Evolutionary conservation across 1,140 invertebrate species (phyloP), one percentile per base, ranked within the genome.

Genomic region (Eufriesea mexicana): DNA sequence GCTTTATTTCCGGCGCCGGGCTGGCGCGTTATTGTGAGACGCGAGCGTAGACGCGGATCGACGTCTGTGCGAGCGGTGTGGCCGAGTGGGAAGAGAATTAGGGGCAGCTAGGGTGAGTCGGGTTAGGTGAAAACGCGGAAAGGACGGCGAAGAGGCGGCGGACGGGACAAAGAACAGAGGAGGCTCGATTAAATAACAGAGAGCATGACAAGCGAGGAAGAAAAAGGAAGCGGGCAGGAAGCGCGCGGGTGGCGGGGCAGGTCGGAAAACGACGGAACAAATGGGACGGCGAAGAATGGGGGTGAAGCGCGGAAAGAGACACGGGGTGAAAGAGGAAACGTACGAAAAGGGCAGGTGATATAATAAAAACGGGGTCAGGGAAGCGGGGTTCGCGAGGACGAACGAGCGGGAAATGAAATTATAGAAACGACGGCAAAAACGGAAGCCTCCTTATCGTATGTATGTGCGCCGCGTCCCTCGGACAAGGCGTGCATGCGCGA

Each of bases 1-100:
- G 72, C 73, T 83, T 83, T 83, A 83, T 83, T 83, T 79, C 57
- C 67, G 66, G 57, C 28, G 42, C 57, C 54, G 75, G 51, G 61
- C 35, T n/a, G 57, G 5, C 47, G 57, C 67, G 75, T 83, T 83
- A 77, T 83, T 83, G 79, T 83, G 75, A 72, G 81, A 49, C 23
- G 59, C 71, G 62, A 20, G 18, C 42, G n/a, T 35, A 45, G 25
- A 51, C 59, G 51, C 45, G 57, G 25, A 74, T 72, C 57, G 79
- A 51, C 67, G 6, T 68, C 23, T n/a, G 66, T 64, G 64, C 57
- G 47, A 45, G 23, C 42, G 35, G n/a, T 67, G 67, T 75, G 66
- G 75, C 51, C 35, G 71, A 42, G 14, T 23, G 72, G 67, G 71
- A 49, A 55, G 35, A 23, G 72, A 62, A 67, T 47, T 61, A n/a